Percentiles rank a stretch among this genome's conserved stretches.
Conservation (phyloP, 2,797 vertebrate genomes). For the Siniperca obscura region DNA sequence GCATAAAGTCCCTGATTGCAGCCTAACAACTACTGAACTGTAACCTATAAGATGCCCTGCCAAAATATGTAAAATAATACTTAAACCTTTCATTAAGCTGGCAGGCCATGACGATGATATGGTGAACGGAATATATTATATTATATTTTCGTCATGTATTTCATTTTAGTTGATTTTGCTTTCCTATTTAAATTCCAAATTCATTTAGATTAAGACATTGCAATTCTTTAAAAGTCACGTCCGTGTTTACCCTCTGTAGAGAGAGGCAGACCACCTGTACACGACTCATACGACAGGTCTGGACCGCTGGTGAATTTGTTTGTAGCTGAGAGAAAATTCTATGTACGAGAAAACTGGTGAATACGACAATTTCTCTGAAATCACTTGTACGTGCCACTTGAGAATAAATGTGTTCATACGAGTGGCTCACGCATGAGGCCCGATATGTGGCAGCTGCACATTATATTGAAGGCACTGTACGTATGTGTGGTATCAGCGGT, state of each 20-base stretch:
- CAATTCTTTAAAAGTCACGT: neutral
- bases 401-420: neutral
- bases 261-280: neutral
- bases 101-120: neutral
- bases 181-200: neutral
- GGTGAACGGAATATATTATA: neutral
- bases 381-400: neutral
- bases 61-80: neutral
- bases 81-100: neutral
- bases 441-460: neutral
- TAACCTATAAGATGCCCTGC: neutral
- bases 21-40: neutral
- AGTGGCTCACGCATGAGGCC: neutral
- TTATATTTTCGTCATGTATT: neutral
- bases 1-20: neutral
- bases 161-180: neutral
- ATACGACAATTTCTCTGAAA: neutral
- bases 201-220: too few relatives aligned
- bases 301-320: neutral
- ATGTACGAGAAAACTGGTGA: neutral
- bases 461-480: neutral
- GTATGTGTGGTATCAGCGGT: neutral
- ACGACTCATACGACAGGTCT: neutral
- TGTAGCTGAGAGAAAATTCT: neutral
- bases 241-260: neutral